Evolutionary conservation across 2,888 invertebrate species (phyloP).

Genomic region (Drosophila nr. fundita): DNA sequence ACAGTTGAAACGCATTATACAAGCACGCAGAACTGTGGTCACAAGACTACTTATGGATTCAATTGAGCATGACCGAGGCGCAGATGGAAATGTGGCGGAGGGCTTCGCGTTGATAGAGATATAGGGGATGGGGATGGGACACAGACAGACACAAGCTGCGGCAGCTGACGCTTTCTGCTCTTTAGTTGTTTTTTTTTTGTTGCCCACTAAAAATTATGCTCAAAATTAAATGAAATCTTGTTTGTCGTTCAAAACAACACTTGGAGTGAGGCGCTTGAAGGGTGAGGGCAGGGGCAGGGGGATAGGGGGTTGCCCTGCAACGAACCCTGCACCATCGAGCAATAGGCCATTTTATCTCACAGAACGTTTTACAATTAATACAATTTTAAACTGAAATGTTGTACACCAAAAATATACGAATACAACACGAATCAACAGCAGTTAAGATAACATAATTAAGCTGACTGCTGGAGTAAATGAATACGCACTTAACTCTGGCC

Average conservation of each 20-base stretch:
- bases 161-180: constrained; percentile 67
- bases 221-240: constrained; percentile 73
- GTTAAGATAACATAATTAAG: not conserved
- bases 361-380: constrained; percentile 4
- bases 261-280: not conserved
- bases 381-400: not conserved
- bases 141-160: constrained; percentile 34
- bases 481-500: not conserved
- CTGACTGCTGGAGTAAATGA: not conserved
- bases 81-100: constrained; percentile 20
- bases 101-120: not conserved
- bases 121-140: constrained; percentile 4
- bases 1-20: constrained; percentile 78
- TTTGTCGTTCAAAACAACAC: constrained; percentile 16
- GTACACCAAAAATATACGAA: not conserved
- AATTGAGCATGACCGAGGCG: constrained; percentile 71
- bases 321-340: not conserved
- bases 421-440: not conserved
- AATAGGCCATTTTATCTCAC: not conserved
- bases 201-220: constrained; percentile 70
- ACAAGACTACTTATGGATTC: constrained; percentile 79
- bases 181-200: constrained; percentile 32
- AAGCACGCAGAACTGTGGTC: constrained; percentile 77
- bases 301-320: not conserved
- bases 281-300: not conserved